Conservation (phyloP, 2,113 vertebrate species). For the Ahaetulla prasina region DNA sequence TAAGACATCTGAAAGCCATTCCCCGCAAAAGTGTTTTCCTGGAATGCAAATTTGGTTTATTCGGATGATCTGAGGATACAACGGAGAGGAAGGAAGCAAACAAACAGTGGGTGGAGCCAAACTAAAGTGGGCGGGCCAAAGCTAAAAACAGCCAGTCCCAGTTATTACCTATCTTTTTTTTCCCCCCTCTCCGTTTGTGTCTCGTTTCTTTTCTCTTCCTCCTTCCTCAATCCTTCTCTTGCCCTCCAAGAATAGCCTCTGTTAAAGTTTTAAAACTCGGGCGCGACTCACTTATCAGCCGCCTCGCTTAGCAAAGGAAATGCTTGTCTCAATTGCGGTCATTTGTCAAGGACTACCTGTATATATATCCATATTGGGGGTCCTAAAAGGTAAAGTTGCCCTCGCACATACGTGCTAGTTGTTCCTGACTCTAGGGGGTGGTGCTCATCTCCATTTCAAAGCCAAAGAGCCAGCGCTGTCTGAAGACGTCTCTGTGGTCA, state of each 20-base stretch:
- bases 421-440: too few relatives aligned
- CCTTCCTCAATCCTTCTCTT: neutral
- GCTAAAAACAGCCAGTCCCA: neutral
- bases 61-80: neutral
- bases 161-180: neutral
- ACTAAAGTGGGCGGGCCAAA: neutral
- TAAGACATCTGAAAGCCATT: neutral
- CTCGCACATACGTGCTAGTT: too few relatives aligned
- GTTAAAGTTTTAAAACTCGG: neutral
- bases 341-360: too few relatives aligned
- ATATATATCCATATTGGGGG: neutral
- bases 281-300: too few relatives aligned
- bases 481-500: too few relatives aligned
- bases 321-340: too few relatives aligned
- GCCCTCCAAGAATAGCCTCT: neutral
- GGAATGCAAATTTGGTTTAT: neutral
- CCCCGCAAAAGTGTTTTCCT: too few relatives aligned
- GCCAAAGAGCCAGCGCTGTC: too few relatives aligned
- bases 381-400: too few relatives aligned
- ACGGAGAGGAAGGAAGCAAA: neutral
- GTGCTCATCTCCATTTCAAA: too few relatives aligned
- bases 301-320: too few relatives aligned
- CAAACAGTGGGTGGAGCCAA: neutral
- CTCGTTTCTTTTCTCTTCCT: neutral
- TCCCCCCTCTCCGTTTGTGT: rapidly evolving